Percentiles rank a stretch among this genome's conserved stretches.
Conservation (phyloP, 2,113 vertebrate species). For the Tenrec ecaudatus region DNA sequence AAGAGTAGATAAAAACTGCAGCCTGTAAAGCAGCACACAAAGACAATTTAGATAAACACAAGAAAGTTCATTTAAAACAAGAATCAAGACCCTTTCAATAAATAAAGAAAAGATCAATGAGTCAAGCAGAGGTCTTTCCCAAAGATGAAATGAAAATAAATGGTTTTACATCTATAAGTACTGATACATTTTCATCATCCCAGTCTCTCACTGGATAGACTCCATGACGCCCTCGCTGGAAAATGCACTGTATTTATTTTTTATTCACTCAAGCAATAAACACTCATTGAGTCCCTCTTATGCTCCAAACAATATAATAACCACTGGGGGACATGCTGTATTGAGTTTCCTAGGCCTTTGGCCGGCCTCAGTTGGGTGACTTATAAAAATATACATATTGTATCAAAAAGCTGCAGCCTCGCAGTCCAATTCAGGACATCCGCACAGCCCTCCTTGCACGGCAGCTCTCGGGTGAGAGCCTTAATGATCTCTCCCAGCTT, state of each 20-base stretch:
- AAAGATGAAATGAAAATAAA: constrained; percentile 24
- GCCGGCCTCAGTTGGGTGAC: background rate
- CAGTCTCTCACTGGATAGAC: background rate
- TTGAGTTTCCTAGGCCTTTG: background rate
- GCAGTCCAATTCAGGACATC: background rate
- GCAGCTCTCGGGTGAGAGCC: background rate
- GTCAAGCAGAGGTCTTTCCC: background rate
- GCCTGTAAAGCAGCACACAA: background rate
- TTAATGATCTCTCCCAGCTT: background rate
- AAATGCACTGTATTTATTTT: background rate
- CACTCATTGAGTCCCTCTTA: background rate
- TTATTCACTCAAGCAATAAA: background rate
- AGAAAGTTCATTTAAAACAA: background rate
- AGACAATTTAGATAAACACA: background rate
- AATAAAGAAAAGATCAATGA: background rate
- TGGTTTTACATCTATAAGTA: background rate
- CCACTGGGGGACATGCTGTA: background rate
- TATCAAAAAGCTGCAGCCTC: background rate
- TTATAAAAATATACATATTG: background rate
- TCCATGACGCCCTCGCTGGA: background rate
- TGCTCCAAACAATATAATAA: background rate
- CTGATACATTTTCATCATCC: background rate
- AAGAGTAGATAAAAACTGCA: background rate
- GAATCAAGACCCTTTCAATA: background rate
- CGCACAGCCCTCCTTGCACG: background rate